Conservation (phyloP, 2,888 invertebrate genomes). For the Fissipunctia ypsillon region DNA sequence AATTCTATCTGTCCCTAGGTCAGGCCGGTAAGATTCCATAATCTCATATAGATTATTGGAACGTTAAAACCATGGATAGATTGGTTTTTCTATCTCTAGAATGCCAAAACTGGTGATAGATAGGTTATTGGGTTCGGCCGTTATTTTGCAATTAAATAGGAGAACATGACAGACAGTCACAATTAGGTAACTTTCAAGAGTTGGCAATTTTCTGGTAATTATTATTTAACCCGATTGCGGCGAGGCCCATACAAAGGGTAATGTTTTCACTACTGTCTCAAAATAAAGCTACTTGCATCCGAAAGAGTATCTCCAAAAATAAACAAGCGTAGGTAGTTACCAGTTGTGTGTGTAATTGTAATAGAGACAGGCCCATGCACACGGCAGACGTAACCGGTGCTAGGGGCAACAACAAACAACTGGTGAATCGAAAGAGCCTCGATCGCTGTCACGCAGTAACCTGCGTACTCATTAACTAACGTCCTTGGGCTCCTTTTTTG, state of each 20-base stretch:
- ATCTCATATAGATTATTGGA: too few species aligned
- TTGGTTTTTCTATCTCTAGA: too few species aligned
- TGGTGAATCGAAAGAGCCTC: constrained; percentile 69
- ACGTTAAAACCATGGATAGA: too few species aligned
- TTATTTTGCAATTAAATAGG: too few species aligned
- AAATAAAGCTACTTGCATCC: background rate
- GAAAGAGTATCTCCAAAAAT: background rate
- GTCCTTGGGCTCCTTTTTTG: constrained; percentile 75
- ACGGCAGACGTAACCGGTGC: constrained; percentile 60
- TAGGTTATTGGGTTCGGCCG: too few species aligned
- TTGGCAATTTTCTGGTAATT: too few species aligned
- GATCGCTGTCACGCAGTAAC: constrained; percentile 75
- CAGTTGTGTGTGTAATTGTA: constrained; percentile 47
- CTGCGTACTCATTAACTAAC: constrained; percentile 72
- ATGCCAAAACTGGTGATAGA: too few species aligned
- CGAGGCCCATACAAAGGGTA: background rate
- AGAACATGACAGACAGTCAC: too few species aligned
- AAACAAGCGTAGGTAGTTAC: constrained; percentile 4
- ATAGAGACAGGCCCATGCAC: constrained; percentile 66
- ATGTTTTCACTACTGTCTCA: background rate
- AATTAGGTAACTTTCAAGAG: background rate
- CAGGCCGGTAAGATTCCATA: too few species aligned
- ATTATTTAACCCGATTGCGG: background rate
- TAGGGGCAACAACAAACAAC: constrained; percentile 60
- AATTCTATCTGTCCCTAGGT: too few species aligned